Conservation (phyloP, 2,113 vertebrate genomes). For the Xiphophorus maculatus region DNA sequence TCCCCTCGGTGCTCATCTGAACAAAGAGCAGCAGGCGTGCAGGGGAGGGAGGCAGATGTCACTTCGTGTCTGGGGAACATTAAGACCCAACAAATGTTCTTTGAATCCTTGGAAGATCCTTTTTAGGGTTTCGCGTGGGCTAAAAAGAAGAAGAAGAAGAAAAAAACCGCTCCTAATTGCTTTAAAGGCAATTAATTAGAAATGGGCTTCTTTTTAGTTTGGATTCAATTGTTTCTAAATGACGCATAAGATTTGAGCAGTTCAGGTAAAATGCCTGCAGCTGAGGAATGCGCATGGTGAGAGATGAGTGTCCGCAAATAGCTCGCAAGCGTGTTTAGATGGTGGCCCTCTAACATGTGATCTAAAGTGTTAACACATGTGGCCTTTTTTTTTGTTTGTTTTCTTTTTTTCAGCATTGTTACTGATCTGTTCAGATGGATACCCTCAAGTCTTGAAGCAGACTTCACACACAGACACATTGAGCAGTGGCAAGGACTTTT, state of each 20-base stretch:
- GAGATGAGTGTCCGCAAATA: conserved; percentile 59
- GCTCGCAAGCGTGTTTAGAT: conserved; percentile 41
- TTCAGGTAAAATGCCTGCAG: conserved; percentile 5
- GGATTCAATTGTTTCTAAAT: neutral
- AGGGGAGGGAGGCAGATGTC: conserved; percentile 76
- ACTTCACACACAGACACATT: neutral
- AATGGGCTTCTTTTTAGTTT: conserved; percentile 2
- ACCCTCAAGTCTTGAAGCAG: conserved; percentile 7
- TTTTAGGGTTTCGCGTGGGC: conserved; percentile 25
- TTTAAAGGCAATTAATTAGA: conserved; percentile 39
- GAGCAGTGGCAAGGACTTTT: neutral
- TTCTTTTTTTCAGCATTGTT: conserved; percentile 19
- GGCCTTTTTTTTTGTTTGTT: conserved; percentile 31
- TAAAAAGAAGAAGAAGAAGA: neutral
- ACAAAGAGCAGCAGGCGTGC: conserved; percentile 78
- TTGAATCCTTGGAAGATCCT: conserved; percentile 44
- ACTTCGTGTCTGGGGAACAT: conserved; percentile 78
- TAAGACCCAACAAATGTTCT: conserved; percentile 74
- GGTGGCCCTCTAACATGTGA: conserved; percentile 66
- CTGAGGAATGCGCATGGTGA: neutral
- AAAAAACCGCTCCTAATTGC: conserved; percentile 10
- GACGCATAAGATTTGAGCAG: conserved; percentile 1
- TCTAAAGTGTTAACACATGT: conserved; percentile 72
- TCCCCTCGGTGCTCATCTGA: conserved; percentile 67
- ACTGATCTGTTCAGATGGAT: conserved; percentile 39